Conservation (phyloP, 1,140 invertebrate species). For the Amyelois transitella region DNA sequence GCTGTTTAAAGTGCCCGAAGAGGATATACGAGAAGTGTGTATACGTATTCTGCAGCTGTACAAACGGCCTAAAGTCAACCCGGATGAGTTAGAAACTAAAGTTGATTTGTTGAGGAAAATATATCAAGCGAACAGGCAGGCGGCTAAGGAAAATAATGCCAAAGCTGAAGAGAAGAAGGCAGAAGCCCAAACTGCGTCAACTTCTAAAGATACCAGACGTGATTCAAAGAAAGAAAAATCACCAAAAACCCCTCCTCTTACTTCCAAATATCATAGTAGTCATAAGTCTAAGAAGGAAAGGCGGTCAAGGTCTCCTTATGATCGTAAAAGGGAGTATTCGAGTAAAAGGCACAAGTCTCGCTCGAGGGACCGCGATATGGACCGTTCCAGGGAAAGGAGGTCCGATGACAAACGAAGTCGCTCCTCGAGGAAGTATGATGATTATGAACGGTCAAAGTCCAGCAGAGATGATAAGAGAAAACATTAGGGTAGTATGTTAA, state of each 20-base stretch:
- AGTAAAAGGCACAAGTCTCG: conserved; percentile 66
- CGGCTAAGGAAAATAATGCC: conserved; percentile 43
- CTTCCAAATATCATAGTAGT: conserved; percentile 63
- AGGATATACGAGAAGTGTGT: conserved; percentile 90
- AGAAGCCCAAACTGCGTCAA: conserved; percentile 53
- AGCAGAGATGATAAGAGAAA: conserved; percentile 69
- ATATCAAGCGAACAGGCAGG: conserved; percentile 68
- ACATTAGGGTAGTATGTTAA: conserved; percentile 36
- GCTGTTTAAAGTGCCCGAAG: conserved; percentile 89
- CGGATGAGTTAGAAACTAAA: conserved; percentile 65
- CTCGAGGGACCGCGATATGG: conserved; percentile 55
- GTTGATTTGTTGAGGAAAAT: conserved; percentile 56
- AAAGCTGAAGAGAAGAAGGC: conserved; percentile 57
- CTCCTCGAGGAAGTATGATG: conserved; percentile 67
- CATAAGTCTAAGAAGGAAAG: conserved; percentile 67
- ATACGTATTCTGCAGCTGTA: conserved; percentile 90
- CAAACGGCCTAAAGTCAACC: conserved; percentile 83
- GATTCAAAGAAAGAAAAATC: conserved; percentile 65
- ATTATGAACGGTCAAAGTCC: conserved; percentile 66
- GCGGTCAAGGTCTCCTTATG: conserved; percentile 67
- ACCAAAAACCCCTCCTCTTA: conserved; percentile 60
- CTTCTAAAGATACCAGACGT: conserved; percentile 52
- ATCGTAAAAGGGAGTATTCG: conserved; percentile 63
- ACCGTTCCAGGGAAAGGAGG: conserved; percentile 52
- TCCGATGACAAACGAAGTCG: conserved; percentile 53